Evolutionary conservation across 2,888 invertebrate genomes (phyloP).

Genomic region (Sthenelais limicola): DNA sequence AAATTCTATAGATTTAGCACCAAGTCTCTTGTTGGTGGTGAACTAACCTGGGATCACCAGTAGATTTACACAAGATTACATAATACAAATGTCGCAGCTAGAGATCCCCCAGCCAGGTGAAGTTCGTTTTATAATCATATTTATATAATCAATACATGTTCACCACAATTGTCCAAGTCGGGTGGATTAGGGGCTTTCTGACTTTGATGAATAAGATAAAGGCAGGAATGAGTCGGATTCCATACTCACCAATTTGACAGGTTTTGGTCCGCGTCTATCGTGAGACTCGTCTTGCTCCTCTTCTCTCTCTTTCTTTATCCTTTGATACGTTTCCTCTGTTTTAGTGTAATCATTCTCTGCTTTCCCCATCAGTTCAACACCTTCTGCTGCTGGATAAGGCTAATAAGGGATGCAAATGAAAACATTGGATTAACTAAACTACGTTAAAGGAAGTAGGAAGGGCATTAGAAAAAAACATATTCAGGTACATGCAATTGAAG

Average conservation of each 20-base stretch:
- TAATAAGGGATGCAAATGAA: too few relatives aligned
- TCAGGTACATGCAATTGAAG: too few relatives aligned
- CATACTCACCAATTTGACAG: slow-evolving; percentile 46
- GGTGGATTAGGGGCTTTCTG: too few relatives aligned
- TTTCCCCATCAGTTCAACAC: slow-evolving; percentile 74
- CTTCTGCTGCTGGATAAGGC: slow-evolving; percentile 81
- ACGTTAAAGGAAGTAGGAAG: too few relatives aligned
- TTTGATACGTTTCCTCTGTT: slow-evolving; percentile 51
- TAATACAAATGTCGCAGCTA: background rate
- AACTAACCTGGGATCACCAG: too few relatives aligned
- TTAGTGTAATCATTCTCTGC: slow-evolving; percentile 77
- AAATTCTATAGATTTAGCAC: too few relatives aligned
- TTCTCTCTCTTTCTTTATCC: slow-evolving; percentile 45
- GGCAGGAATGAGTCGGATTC: background rate
- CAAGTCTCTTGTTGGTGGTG: too few relatives aligned
- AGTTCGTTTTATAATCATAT: background rate
- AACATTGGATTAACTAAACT: too few relatives aligned
- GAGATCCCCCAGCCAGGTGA: background rate
- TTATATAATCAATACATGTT: background rate
- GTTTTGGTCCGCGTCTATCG: slow-evolving; percentile 33
- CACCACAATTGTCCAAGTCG: background rate
- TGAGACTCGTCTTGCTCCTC: background rate
- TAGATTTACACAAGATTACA: too few relatives aligned
- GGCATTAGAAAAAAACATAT: too few relatives aligned
- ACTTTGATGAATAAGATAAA: too few relatives aligned